Evolutionary conservation across 2,113 vertebrate genomes (phyloP).

Genomic region (Pituophis catenifer): DNA sequence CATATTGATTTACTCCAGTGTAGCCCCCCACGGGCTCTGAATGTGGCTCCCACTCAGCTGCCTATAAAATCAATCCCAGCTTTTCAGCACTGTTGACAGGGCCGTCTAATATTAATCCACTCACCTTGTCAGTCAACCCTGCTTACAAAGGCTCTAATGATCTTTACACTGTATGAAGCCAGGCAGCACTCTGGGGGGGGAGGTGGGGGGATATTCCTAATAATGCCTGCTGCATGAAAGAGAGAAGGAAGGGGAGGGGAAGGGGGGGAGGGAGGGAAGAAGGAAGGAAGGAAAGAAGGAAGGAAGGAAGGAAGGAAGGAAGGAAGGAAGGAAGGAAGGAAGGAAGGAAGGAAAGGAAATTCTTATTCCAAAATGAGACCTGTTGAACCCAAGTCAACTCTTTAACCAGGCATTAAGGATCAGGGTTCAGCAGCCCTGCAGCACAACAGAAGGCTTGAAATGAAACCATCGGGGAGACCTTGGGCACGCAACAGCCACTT

Average conservation of each 20-base stretch:
- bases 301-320: not conserved
- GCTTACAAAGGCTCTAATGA: constrained; percentile 69
- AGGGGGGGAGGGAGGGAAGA: not conserved
- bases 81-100: constrained; percentile 72
- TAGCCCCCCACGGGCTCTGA: constrained; percentile 66
- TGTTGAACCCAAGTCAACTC: not conserved
- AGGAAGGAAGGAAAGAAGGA: not conserved
- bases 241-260: not conserved
- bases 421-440: not conserved
- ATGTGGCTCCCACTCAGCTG: constrained; percentile 66
- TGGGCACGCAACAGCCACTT: not conserved
- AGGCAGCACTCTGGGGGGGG: not conserved
- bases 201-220: not conserved
- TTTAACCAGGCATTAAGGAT: not conserved
- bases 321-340: not conserved
- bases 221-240: not conserved
- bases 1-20: constrained; percentile 60
- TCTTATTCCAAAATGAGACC: not conserved
- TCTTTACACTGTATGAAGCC: constrained; percentile 57
- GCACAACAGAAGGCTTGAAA: not conserved
- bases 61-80: constrained; percentile 71
- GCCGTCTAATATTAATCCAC: constrained; percentile 74
- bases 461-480: too few species aligned
- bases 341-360: not conserved
- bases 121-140: constrained; percentile 66